Percentiles rank a stretch among this genome's conserved stretches.
phyloP scores from a whole-genome alignment of 2,888 invertebrate genomes.

The Sphinx pinastri region DNA sequence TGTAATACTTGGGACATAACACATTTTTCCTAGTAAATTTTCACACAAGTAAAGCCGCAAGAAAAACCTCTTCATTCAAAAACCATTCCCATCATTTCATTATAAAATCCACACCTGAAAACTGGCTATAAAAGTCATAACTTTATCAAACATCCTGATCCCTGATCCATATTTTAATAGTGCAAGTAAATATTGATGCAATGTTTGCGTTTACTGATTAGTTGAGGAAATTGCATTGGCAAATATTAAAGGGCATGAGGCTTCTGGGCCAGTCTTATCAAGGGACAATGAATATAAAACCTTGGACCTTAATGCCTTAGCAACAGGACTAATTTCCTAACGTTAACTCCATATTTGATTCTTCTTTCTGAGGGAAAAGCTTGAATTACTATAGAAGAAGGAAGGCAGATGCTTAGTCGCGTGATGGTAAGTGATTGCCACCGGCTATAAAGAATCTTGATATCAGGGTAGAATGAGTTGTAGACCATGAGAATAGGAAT shows the following conservation, averaged over 20 bases:
- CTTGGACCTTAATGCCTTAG: too few relatives aligned
- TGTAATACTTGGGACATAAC: too few relatives aligned
- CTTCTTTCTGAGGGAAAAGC: too few relatives aligned
- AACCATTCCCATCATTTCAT: neutral
- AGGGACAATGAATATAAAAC: neutral
- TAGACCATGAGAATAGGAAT: neutral
- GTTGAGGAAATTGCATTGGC: conserved; percentile 6
- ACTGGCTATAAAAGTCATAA: neutral
- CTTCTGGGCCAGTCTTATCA: neutral
- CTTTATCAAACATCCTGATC: neutral
- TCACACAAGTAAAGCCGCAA: too few relatives aligned
- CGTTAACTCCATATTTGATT: too few relatives aligned
- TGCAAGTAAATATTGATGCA: neutral
- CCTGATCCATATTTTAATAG: neutral
- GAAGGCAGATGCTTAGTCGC: too few relatives aligned
- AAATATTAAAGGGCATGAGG: neutral
- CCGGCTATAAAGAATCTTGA: too few relatives aligned
- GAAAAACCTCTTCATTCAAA: too few relatives aligned
- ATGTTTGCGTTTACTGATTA: neutral
- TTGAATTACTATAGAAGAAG: too few relatives aligned
- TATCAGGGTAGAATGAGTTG: neutral
- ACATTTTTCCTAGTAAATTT: too few relatives aligned
- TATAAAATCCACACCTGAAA: neutral
- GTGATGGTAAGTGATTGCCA: too few relatives aligned
- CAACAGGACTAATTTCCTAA: too few relatives aligned